Evolutionary conservation across 2,797 vertebrate species (phyloP).

Genomic region (Mareca penelope): DNA sequence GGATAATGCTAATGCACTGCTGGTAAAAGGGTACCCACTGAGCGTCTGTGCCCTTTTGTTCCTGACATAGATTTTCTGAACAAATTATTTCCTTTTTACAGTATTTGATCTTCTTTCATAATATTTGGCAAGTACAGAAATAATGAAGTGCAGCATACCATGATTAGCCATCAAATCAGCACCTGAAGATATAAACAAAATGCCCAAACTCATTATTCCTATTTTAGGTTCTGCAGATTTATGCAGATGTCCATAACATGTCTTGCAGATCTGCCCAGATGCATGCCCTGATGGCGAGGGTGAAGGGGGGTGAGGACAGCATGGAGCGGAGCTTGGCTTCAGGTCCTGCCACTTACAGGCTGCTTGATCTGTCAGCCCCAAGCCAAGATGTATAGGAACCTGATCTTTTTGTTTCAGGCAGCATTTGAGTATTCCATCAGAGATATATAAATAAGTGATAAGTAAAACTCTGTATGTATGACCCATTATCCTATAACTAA

Average conservation of each 20-base stretch:
- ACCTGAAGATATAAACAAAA: neutral
- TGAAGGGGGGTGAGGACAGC: neutral
- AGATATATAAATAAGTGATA: neutral
- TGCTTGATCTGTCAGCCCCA: neutral
- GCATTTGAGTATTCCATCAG: neutral
- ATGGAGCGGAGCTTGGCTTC: neutral
- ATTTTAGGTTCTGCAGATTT: neutral
- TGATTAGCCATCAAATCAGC: neutral
- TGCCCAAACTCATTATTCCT: fast-evolving
- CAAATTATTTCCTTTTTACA: neutral
- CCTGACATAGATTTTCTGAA: neutral
- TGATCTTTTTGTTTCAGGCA: neutral
- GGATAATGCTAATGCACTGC: neutral
- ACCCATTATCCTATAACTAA: neutral
- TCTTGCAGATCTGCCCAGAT: neutral
- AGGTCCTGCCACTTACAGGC: neutral
- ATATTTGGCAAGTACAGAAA: neutral
- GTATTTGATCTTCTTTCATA: neutral
- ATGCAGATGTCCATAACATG: fast-evolving
- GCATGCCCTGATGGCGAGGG: fast-evolving
- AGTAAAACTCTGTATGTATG: neutral
- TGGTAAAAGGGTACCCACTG: neutral
- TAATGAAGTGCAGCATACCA: neutral
- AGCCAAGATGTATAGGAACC: neutral
- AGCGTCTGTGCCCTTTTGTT: neutral